These are phyloP conservation scores for Hedya salicella DNA, from an alignment of 2,888 invertebrate genomes.

Conservation along the genomic window DNA sequence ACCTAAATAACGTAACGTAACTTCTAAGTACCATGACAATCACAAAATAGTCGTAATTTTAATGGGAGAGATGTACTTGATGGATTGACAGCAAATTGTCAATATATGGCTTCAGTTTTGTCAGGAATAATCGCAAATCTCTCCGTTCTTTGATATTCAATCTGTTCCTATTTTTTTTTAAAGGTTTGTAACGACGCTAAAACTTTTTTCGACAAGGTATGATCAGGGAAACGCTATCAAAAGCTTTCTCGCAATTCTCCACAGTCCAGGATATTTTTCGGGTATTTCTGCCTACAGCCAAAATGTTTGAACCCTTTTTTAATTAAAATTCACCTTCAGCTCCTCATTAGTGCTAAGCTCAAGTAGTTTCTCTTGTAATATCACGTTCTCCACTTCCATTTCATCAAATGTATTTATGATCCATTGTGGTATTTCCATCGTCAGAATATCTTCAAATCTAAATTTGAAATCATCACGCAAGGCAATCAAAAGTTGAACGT, in stretches of 20 bases:
- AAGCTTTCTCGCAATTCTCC: slow-evolving; percentile 44
- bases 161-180: no score
- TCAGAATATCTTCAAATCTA: neutral
- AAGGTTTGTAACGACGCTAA: no score
- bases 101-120: slow-evolving; percentile 31
- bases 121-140: slow-evolving; percentile 31
- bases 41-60: neutral
- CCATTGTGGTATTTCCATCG: slow-evolving; percentile 37
- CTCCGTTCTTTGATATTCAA: no score
- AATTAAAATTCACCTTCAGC: slow-evolving; percentile 45
- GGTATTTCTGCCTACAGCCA: slow-evolving; percentile 46
- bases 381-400: slow-evolving; percentile 44
- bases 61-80: slow-evolving; percentile 28
- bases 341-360: slow-evolving; percentile 48
- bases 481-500: slow-evolving; percentile 46
- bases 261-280: slow-evolving; percentile 47
- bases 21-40: no score
- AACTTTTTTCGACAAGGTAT: slow-evolving; percentile 39
- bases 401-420: slow-evolving; percentile 32
- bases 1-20: no score
- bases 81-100: slow-evolving; percentile 34
- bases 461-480: slow-evolving; percentile 38
- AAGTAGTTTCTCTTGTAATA: slow-evolving; percentile 47
- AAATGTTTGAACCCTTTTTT: slow-evolving; percentile 44
- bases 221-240: slow-evolving; percentile 44